These are phyloP conservation scores for Campoplex nolae DNA, from an alignment of 2,888 invertebrate genomes.

Conservation along the genomic window DNA sequence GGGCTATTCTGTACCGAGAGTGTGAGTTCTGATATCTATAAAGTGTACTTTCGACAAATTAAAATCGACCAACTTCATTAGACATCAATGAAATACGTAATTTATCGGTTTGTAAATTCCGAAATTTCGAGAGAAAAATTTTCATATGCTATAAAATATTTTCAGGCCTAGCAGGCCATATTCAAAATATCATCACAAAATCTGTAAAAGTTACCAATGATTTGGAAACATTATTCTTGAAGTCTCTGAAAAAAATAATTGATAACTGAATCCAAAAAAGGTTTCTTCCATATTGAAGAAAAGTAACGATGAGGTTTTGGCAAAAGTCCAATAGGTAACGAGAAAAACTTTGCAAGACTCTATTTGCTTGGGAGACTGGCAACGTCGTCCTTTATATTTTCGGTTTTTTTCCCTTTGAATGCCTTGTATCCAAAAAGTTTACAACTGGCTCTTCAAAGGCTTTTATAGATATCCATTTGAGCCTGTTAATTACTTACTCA, in stretches of 20 bases:
- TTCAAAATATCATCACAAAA: not conserved
- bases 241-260: not conserved
- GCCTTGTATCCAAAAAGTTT: not conserved
- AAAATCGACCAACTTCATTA: not conserved
- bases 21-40: slow-evolving; percentile 10
- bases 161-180: not conserved
- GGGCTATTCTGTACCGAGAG: slow-evolving; percentile 53
- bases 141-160: not conserved
- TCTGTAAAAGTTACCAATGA: not conserved
- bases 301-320: not conserved
- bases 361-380: not conserved
- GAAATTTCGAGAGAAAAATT: not conserved
- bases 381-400: not conserved
- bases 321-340: not conserved
- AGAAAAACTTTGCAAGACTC: not conserved
- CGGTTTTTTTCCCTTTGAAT: not conserved
- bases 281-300: not conserved
- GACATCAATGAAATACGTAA: not conserved
- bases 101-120: not conserved
- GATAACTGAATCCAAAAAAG: not conserved
- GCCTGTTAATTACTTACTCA: slow-evolving; percentile 72
- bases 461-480: slow-evolving; percentile 32
- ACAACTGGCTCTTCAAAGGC: not conserved
- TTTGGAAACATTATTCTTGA: not conserved
- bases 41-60: slow-evolving; percentile 15